Conservation (phyloP, 1,140 invertebrate species). For the Euura lappo region DNA sequence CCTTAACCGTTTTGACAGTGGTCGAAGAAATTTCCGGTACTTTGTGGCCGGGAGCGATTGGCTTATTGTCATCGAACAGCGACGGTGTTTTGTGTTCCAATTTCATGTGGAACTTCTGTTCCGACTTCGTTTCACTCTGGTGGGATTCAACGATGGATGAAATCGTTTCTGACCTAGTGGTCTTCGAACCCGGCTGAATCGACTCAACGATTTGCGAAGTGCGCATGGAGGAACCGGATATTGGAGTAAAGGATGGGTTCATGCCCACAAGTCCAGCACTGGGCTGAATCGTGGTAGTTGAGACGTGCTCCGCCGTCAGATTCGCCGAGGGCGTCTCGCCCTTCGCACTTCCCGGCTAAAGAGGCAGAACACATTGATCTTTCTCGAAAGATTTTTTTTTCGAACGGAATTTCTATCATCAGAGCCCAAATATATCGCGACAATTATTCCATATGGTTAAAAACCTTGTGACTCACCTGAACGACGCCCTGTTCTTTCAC, state of each 20-base stretch:
- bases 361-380: background rate
- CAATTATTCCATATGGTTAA: background rate
- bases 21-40: conserved; percentile 23
- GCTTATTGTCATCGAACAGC: conserved; percentile 29
- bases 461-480: conserved; percentile 40
- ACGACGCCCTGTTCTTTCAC: conserved; percentile 51
- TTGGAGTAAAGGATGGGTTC: conserved; percentile 37
- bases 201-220: conserved; percentile 40
- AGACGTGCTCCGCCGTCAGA: conserved; percentile 47
- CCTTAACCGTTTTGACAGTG: conserved; percentile 23
- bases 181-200: conserved; percentile 28
- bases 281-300: conserved; percentile 52
- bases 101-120: conserved; percentile 60
- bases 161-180: conserved; percentile 52
- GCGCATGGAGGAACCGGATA: conserved; percentile 41
- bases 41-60: background rate
- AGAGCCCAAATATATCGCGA: background rate
- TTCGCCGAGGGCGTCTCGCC: conserved; percentile 47
- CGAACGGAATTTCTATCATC: background rate
- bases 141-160: conserved; percentile 55
- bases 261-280: conserved; percentile 46
- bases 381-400: background rate
- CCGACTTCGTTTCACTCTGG: conserved; percentile 54
- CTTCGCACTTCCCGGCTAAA: conserved; percentile 48
- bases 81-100: conserved; percentile 54